Percentiles rank a stretch among this genome's conserved stretches.
Evolutionary conservation across 2,797 vertebrate species (phyloP).

Genomic region (Capromys pilorides): DNA sequence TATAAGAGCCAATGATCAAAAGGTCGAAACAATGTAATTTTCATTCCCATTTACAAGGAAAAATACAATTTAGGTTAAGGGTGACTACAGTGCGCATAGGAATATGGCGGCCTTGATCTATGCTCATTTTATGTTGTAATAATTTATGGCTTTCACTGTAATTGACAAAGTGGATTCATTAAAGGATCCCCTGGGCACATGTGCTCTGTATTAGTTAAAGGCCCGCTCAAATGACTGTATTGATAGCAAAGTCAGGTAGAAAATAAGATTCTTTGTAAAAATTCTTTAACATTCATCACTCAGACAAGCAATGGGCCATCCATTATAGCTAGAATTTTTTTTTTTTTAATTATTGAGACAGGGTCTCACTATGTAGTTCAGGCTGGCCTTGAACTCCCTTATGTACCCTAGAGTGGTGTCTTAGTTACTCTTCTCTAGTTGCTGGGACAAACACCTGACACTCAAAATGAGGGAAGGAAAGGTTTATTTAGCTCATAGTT

Average conservation of each 20-base stretch:
- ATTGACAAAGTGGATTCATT: slow-evolving; percentile 68
- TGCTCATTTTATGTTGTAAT: slow-evolving; percentile 44
- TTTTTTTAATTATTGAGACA: neutral
- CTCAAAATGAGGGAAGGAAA: no score
- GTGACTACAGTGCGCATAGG: slow-evolving; percentile 42
- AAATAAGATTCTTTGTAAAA: slow-evolving; percentile 55
- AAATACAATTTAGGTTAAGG: slow-evolving; percentile 60
- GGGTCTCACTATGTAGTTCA: neutral
- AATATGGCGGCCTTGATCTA: slow-evolving; percentile 49
- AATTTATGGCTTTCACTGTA: slow-evolving; percentile 63
- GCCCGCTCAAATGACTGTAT: slow-evolving; percentile 55
- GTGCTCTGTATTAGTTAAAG: slow-evolving; percentile 62
- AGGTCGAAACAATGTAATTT: slow-evolving; percentile 67
- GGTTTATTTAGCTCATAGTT: no score
- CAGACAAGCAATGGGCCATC: neutral
- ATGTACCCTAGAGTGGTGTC: neutral
- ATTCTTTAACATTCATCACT: neutral
- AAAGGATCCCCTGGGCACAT: slow-evolving; percentile 39
- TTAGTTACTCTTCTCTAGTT: no score
- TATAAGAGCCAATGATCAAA: slow-evolving; percentile 40
- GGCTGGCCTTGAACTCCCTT: neutral
- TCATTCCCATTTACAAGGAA: slow-evolving; percentile 60
- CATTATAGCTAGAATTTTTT: neutral
- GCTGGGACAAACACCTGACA: no score
- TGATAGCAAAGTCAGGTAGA: slow-evolving; percentile 51